Evolutionary conservation across 2,888 invertebrate genomes (phyloP).

Genomic region (Luffia ferchaultella): DNA sequence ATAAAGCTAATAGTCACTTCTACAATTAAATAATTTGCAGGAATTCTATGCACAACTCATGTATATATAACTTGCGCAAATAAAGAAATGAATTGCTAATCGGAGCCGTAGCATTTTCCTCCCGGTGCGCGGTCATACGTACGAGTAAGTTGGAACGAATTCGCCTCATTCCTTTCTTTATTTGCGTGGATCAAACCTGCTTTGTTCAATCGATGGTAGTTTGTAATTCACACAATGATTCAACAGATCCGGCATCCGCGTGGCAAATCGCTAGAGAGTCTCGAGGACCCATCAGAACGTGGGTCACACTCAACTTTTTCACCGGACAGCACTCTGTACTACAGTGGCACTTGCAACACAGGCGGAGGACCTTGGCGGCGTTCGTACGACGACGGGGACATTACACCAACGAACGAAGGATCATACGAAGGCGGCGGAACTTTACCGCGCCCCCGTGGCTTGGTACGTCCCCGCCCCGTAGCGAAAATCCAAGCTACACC

Average conservation of each 20-base stretch:
- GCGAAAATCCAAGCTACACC: slow-evolving; percentile 76
- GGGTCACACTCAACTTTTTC: slow-evolving; percentile 68
- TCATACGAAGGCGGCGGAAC: slow-evolving; percentile 82
- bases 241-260: slow-evolving; percentile 83
- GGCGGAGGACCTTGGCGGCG: slow-evolving; percentile 72
- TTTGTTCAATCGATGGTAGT: too few relatives aligned
- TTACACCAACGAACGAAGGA: slow-evolving; percentile 85
- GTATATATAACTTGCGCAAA: too few relatives aligned
- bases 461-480: slow-evolving; percentile 82
- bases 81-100: too few relatives aligned
- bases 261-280: slow-evolving; percentile 85
- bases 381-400: slow-evolving; percentile 89
- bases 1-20: too few relatives aligned
- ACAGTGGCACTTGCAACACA: slow-evolving; percentile 37
- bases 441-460: slow-evolving; percentile 82
- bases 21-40: too few relatives aligned
- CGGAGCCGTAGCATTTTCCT: too few relatives aligned
- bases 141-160: too few relatives aligned
- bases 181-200: too few relatives aligned
- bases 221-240: too few relatives aligned
- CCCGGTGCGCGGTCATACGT: too few relatives aligned
- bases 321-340: slow-evolving; percentile 66
- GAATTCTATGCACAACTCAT: too few relatives aligned
- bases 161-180: too few relatives aligned
- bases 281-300: slow-evolving; percentile 80